A percentile compares a stretch with the other conserved stretches of the same genome.
Conservation (phyloP, 2,797 vertebrate species). For the Macropodus opercularis region DNA sequence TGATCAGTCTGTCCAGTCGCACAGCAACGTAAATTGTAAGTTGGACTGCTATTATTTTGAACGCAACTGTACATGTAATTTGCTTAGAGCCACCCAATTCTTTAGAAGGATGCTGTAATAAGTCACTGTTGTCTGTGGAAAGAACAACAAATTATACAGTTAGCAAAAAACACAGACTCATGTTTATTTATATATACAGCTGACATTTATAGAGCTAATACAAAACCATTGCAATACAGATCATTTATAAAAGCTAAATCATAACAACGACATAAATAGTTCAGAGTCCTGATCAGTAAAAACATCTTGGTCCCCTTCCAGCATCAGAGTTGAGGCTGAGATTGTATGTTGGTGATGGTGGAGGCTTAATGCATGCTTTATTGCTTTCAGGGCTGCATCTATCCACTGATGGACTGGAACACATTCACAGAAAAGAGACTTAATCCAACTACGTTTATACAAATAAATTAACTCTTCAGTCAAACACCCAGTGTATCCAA, state of each 20-base stretch:
- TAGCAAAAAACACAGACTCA: conserved; percentile 3
- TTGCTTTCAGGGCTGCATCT: conserved; percentile 49
- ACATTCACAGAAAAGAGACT: background rate
- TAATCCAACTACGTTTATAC: background rate
- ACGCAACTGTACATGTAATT: no score
- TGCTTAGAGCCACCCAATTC: no score
- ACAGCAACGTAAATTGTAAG: no score
- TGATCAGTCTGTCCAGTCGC: no score
- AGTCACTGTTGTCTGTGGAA: no score
- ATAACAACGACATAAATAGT: conserved; percentile 77
- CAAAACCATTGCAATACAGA: conserved; percentile 74
- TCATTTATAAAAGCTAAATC: conserved; percentile 72
- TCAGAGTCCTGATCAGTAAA: conserved; percentile 69
- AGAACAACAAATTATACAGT: no score
- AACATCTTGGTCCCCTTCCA: conserved; percentile 73
- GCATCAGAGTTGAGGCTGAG: conserved; percentile 22
- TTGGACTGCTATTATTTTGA: no score
- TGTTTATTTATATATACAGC: conserved; percentile 61
- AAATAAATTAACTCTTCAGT: conserved; percentile 26
- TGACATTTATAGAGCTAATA: conserved; percentile 80
- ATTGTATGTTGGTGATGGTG: conserved; percentile 8
- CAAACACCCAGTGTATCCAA: background rate
- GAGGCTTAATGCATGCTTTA: conserved; percentile 30
- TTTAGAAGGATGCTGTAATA: no score
- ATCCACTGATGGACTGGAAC: background rate